Base-by-base conservation (phyloP, 2,888 invertebrate species). In the Andrena bicolor region DNA sequence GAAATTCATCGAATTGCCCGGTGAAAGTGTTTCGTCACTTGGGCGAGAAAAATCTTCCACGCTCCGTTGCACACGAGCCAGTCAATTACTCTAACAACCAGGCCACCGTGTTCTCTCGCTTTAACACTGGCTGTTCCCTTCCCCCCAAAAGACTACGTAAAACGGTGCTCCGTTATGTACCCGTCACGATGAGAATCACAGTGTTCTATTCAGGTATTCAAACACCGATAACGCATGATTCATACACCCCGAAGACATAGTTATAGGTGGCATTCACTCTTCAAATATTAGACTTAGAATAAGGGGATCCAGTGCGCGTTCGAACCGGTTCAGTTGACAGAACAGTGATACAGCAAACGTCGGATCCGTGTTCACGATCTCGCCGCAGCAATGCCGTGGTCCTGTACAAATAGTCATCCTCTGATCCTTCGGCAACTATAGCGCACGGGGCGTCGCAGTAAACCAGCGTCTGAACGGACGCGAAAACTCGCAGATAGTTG, bases 11-110 rank as follows among this genome's bases (percentile, higher is more conserved):
- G 80, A 79, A 72, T 48, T 26, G 53, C 30, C 41, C 60, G 70
- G 81, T 83, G 86, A 86, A 86, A 86, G 82, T 72, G 74, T 77
- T 76, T 56, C 65, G 58, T 74, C 72, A 65, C 71, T 63, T 68
- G 69, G n/a, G 66, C 58, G 20, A 65, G 80, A 85, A 66, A 48
- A 64, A 72, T 76, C 73, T 72, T 78, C 64, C 80, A 64, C 61
- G 83, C 72, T 76, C 64, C 65, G 61, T 71, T 72, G 75, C 68
- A 28, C 65, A 23, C 32, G 41, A 32, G 48, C 51, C 73, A 71
- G 60, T 85, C 83, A 66, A 79, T 85, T 76, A 81, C 28, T 76
- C 13, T 49, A 80, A 78, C 76, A 56, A 81, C 32, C 72, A 23
- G 53, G 30, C 70, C 60, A 56, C 64, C 60, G 30, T 53, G 48